A percentile compares a stretch with the other conserved stretches of the same genome.
These are phyloP conservation scores for Keiferia lycopersicella DNA, from an alignment of 2,888 invertebrate species.

Conservation along the genomic window DNA sequence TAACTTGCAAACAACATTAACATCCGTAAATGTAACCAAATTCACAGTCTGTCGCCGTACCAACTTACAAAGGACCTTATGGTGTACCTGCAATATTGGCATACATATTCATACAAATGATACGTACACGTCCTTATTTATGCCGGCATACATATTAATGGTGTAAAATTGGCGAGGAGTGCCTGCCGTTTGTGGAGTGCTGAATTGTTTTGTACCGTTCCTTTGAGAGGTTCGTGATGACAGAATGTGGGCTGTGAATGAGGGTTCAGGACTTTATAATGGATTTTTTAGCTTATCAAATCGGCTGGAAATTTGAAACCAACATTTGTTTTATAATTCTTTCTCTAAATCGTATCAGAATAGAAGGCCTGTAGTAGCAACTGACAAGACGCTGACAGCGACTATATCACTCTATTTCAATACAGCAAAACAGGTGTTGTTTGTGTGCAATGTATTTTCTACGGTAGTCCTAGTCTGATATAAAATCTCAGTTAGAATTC, in stretches of 20 bases:
- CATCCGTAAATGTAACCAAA: not conserved
- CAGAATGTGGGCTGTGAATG: not conserved
- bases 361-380: too few species aligned
- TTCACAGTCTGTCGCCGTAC: not conserved
- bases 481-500: too few species aligned
- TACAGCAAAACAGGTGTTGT: too few species aligned
- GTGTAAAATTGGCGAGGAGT: not conserved
- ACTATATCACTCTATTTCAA: too few species aligned
- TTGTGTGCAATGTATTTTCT: too few species aligned
- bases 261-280: not conserved
- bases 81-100: not conserved
- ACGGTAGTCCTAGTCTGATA: too few species aligned
- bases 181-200: not conserved
- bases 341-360: too few species aligned
- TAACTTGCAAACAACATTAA: not conserved
- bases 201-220: conserved; percentile 3
- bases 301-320: not conserved
- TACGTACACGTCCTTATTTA: not conserved
- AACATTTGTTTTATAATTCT: not conserved
- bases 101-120: conserved; percentile 5
- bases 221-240: not conserved
- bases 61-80: not conserved
- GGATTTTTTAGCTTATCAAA: not conserved
- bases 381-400: too few species aligned
- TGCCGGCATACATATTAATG: conserved; percentile 3